Percentiles rank a stretch among this genome's conserved stretches.
phyloP scores from a whole-genome alignment of 1,140 invertebrate genomes.

The Orius insidiosus region DNA sequence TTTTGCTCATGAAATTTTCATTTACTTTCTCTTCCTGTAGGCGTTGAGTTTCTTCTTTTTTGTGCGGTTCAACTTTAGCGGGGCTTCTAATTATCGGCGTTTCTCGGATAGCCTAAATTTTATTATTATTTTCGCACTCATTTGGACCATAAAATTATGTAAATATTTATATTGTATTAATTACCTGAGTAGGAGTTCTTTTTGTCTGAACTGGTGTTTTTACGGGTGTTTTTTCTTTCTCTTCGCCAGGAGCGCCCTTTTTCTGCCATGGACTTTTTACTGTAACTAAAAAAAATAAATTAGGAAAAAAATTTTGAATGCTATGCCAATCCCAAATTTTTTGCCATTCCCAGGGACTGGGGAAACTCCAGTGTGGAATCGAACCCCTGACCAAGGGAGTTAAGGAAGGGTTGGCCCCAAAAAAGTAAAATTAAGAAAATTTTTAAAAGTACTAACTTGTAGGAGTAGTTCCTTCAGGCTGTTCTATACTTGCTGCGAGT shows the following conservation, averaged over 20 bases:
- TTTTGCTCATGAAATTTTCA: not conserved
- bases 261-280: conserved; percentile 12
- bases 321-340: no score
- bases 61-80: conserved; percentile 27
- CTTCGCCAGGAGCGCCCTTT: conserved; percentile 10
- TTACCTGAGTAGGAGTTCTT: conserved; percentile 17
- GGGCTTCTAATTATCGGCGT: conserved; percentile 25
- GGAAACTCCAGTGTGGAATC: no score
- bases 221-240: conserved; percentile 21
- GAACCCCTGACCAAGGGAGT: no score
- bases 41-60: conserved; percentile 27
- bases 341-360: no score
- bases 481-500: conserved; percentile 28
- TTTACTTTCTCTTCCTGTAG: conserved; percentile 17
- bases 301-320: no score
- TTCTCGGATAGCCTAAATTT: not conserved
- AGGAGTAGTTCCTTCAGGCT: conserved; percentile 4
- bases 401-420: no score
- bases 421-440: no score
- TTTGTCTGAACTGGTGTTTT: conserved; percentile 28
- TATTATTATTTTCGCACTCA: no score
- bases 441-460: conserved; percentile 12
- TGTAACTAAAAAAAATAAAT: no score
- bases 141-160: no score
- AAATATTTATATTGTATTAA: not conserved